Percentiles rank a stretch among this genome's conserved stretches.
phyloP scores from a whole-genome alignment of 2,113 vertebrate species.

The Melozone crissalis region DNA sequence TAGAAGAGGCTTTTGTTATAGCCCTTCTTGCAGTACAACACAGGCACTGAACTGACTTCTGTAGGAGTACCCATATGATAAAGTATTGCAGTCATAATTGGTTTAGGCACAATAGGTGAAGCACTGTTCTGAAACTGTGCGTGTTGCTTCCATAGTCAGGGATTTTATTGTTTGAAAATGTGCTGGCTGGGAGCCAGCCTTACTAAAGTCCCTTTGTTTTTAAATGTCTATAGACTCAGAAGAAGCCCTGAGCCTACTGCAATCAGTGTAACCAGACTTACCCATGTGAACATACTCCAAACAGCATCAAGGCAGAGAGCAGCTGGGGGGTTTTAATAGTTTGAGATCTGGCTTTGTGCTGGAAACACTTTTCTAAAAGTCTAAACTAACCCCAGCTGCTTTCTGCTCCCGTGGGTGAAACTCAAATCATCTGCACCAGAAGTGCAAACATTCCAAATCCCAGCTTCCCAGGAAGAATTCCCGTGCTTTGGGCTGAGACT shows the following conservation, averaged over 20 bases:
- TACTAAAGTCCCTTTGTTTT: neutral
- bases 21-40: neutral
- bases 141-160: neutral
- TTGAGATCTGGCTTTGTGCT: neutral
- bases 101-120: neutral
- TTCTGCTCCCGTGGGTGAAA: neutral
- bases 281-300: neutral
- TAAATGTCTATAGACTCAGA: neutral
- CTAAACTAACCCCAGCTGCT: neutral
- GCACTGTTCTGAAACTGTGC: neutral
- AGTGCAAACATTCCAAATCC: neutral
- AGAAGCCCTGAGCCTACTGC: neutral
- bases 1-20: neutral
- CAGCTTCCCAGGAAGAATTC: neutral
- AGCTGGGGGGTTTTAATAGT: neutral
- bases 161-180: neutral
- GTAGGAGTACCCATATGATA: fast-evolving
- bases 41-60: neutral
- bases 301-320: neutral
- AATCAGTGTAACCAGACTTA: neutral
- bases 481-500: neutral
- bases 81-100: neutral
- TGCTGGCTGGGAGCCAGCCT: neutral
- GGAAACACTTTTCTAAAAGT: neutral
- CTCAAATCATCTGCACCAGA: neutral